Evolutionary conservation across 2,888 invertebrate species (phyloP).

Genomic region (Branchipolynoe longqiensis): DNA sequence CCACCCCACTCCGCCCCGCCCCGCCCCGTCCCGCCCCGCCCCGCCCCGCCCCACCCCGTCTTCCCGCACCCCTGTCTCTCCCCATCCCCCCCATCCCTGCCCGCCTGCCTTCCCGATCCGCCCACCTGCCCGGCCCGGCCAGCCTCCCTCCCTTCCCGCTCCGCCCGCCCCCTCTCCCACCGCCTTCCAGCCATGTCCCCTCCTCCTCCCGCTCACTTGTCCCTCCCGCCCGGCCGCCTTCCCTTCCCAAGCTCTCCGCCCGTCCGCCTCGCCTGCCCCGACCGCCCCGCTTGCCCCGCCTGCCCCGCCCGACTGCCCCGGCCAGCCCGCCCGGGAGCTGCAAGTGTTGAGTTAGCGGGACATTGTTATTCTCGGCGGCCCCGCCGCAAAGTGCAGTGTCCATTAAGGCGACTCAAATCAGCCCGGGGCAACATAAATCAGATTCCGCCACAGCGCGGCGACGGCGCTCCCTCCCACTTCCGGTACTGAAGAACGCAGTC

Average conservation of each 20-base stretch:
- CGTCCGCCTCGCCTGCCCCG: not conserved
- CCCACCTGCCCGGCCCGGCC: too few species aligned
- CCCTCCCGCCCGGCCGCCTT: not conserved
- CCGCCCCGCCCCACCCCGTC: too few species aligned
- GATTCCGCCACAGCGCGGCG: conserved; percentile 20
- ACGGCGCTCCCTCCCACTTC: conserved; percentile 24
- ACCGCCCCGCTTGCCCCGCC: not conserved
- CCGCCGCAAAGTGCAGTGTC: conserved; percentile 27
- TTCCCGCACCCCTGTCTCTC: too few species aligned
- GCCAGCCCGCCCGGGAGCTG: not conserved
- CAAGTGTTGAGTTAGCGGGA: not conserved
- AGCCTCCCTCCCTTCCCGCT: too few species aligned
- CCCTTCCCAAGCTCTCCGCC: not conserved
- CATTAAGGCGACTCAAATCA: conserved; percentile 52
- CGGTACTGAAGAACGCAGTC: not conserved
- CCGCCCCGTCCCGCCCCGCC: too few species aligned
- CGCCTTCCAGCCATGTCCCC: not conserved
- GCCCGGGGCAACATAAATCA: conserved; percentile 45
- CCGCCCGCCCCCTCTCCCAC: too few species aligned
- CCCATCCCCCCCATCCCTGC: too few species aligned
- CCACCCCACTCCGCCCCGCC: too few species aligned
- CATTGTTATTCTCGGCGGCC: conserved; percentile 42
- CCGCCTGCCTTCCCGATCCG: too few species aligned
- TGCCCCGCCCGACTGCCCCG: not conserved
- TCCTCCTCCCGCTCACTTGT: not conserved